A percentile compares a stretch with the other conserved stretches of the same genome.
Evolutionary conservation across 2,888 invertebrate species (phyloP).

Genomic region (Helobdella robusta): DNA sequence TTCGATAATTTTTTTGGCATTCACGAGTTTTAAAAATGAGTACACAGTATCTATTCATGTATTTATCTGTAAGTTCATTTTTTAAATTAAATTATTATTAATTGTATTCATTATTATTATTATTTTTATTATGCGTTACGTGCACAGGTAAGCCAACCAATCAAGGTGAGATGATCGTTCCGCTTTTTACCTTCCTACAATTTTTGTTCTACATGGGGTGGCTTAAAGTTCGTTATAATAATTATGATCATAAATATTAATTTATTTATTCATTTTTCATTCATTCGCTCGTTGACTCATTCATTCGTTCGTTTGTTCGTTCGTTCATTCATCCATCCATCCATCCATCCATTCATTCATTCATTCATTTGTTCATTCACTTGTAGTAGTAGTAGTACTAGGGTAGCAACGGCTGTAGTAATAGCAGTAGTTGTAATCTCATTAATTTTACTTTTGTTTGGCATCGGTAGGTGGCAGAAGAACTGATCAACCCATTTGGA

Average conservation of each 20-base stretch:
- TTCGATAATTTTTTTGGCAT: not conserved
- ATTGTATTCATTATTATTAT: not conserved
- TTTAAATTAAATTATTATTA: too few species aligned
- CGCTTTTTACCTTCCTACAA: constrained; percentile 72
- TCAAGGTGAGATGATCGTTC: constrained; percentile 71
- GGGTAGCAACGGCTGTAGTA: not conserved
- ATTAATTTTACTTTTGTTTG: constrained; percentile 47
- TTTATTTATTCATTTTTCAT: too few species aligned
- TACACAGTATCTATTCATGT: not conserved
- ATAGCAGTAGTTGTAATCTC: not conserved
- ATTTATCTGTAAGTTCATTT: constrained; percentile 47
- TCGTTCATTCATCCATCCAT: too few species aligned
- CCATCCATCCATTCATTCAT: too few species aligned
- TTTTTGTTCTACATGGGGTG: constrained; percentile 62
- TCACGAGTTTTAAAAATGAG: not conserved
- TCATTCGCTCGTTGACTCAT: too few species aligned
- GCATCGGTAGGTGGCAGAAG: constrained; percentile 46
- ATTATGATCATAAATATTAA: not conserved
- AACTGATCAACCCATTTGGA: constrained; percentile 49
- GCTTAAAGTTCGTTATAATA: constrained; percentile 53
- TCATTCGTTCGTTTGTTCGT: too few species aligned
- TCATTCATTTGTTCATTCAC: too few species aligned
- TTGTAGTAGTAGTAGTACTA: not conserved
- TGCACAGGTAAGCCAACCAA: constrained; percentile 36
- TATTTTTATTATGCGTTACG: not conserved